A percentile compares a stretch with the other conserved stretches of the same genome.
phyloP scores from a whole-genome alignment of 2,888 invertebrate genomes.

The Phytoseiulus persimilis region DNA sequence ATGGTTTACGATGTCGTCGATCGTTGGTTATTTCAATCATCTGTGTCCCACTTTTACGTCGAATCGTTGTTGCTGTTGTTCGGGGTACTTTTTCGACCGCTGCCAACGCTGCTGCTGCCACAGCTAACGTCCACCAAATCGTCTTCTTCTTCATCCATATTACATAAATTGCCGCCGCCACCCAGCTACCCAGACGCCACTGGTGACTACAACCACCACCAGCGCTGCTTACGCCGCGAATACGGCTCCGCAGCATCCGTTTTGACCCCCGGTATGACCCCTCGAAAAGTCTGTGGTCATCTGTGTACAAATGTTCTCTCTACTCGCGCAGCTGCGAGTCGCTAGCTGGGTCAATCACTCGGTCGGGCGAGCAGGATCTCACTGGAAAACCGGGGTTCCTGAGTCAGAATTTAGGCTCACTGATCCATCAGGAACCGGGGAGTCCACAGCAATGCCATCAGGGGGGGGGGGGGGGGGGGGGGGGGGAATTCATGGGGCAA shows the following conservation, averaged over 20 bases:
- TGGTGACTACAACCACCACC: background rate
- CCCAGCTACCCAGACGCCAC: background rate
- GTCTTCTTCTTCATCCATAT: background rate
- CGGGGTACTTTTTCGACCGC: background rate
- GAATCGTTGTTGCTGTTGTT: background rate
- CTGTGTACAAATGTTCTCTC: background rate
- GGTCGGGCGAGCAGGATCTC: background rate
- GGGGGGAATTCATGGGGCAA: too few relatives aligned
- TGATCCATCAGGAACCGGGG: too few relatives aligned
- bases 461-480: too few relatives aligned
- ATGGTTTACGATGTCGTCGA: constrained; percentile 5
- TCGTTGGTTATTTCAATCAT: background rate
- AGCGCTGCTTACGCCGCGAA: background rate
- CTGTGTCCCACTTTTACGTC: background rate
- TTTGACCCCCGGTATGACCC: background rate
- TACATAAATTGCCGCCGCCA: background rate
- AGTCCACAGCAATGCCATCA: too few relatives aligned
- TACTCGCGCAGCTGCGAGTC: background rate
- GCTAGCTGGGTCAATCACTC: background rate
- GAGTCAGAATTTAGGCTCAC: too few relatives aligned
- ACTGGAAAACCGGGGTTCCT: too few relatives aligned
- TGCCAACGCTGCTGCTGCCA: background rate
- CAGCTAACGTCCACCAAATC: background rate
- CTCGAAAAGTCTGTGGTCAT: background rate
- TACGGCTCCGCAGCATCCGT: background rate